phyloP scores from a whole-genome alignment of 2,113 vertebrate species.

The Oryzias javanicus region DNA sequence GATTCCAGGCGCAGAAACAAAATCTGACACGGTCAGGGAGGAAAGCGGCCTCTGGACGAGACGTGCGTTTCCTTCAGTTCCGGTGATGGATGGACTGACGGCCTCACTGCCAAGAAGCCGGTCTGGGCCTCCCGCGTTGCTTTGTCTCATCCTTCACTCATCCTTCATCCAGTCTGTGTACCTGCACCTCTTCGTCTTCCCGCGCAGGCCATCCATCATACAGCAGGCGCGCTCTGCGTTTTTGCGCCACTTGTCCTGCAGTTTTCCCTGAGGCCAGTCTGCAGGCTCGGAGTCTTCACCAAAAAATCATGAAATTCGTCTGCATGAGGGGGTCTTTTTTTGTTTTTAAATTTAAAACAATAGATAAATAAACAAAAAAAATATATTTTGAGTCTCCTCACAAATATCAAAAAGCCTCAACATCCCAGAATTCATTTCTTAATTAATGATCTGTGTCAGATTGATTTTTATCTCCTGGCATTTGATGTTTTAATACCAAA shows the following conservation, averaged over 20 bases:
- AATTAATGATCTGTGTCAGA: neutral
- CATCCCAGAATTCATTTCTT: neutral
- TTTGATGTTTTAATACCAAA: neutral
- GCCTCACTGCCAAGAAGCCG: conserved; percentile 50
- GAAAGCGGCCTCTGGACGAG: conserved; percentile 22
- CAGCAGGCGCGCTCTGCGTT: neutral
- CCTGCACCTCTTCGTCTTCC: conserved; percentile 35
- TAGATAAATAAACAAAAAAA: too few species aligned
- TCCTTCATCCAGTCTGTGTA: conserved; percentile 40
- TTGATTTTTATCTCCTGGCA: neutral
- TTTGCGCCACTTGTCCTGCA: neutral
- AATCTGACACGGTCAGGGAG: conserved; percentile 9
- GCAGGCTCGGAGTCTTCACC: too few species aligned
- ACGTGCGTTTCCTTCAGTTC: conserved; percentile 22
- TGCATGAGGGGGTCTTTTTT: too few species aligned
- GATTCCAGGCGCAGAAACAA: conserved; percentile 26
- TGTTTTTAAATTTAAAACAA: too few species aligned
- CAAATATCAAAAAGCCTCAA: too few species aligned
- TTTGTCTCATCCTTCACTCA: conserved; percentile 54
- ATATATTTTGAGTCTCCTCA: too few species aligned
- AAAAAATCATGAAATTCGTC: too few species aligned
- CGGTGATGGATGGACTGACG: conserved; percentile 68
- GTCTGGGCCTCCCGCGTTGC: conserved; percentile 58
- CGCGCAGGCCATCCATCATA: conserved; percentile 45
- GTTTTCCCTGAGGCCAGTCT: neutral